phyloP scores from a whole-genome alignment of 2,888 invertebrate species.

The Diaperis boleti region DNA sequence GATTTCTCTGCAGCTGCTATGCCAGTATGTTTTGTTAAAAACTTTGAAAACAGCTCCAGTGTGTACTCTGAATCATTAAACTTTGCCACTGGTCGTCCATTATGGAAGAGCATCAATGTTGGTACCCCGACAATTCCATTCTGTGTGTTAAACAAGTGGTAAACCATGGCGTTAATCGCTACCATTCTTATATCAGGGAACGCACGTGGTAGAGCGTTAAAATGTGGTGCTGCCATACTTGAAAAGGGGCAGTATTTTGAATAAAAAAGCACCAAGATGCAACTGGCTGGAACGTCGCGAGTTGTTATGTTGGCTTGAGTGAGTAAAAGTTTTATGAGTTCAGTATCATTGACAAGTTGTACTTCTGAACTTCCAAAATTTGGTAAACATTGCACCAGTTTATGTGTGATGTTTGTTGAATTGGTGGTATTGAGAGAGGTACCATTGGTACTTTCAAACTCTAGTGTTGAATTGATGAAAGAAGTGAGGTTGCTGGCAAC shows the following conservation, averaged over 20 bases:
- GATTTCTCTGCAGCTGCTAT: slow-evolving; percentile 73
- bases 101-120: slow-evolving; percentile 89
- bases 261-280: slow-evolving; percentile 88
- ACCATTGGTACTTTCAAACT: background rate
- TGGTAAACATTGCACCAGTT: slow-evolving; percentile 59
- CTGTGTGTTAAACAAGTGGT: slow-evolving; percentile 88
- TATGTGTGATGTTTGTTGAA: slow-evolving; percentile 53
- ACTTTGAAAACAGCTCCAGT: slow-evolving; percentile 82
- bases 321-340: slow-evolving; percentile 75
- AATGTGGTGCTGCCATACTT: slow-evolving; percentile 89
- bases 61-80: slow-evolving; percentile 87
- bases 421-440: slow-evolving; percentile 45
- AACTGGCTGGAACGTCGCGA: slow-evolving; percentile 74
- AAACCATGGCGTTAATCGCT: slow-evolving; percentile 89
- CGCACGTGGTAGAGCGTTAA: slow-evolving; percentile 88
- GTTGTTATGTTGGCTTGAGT: slow-evolving; percentile 74
- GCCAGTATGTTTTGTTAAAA: slow-evolving; percentile 82
- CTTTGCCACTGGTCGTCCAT: slow-evolving; percentile 86
- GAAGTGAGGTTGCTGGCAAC: slow-evolving; percentile 11
- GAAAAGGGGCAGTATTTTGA: slow-evolving; percentile 92
- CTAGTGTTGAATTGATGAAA: slow-evolving; percentile 10
- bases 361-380: slow-evolving; percentile 63
- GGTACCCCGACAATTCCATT: slow-evolving; percentile 94
- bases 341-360: slow-evolving; percentile 79
- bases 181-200: slow-evolving; percentile 90